Conservation (phyloP, 35 echinoderm and acorn worm species). For the Acanthaster planci region DNA sequence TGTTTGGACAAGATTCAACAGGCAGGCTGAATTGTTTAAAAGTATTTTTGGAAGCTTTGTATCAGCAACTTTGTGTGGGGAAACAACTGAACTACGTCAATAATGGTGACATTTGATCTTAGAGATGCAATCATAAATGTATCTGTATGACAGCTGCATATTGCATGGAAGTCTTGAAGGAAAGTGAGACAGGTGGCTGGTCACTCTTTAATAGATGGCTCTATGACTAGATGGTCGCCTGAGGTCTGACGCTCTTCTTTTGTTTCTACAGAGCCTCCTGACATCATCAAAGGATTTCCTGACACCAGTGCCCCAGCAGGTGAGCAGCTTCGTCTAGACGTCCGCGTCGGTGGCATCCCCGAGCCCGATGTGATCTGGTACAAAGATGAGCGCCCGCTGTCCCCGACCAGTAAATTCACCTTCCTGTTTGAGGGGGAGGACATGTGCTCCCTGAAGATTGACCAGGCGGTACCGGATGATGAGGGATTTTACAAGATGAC, state of each 20-base stretch:
- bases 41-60: no score
- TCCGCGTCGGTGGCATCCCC: constrained; percentile 83
- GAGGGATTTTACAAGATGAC: constrained; percentile 77
- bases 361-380: constrained; percentile 92
- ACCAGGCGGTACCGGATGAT: constrained; percentile 70
- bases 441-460: constrained; percentile 61
- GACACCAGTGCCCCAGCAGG: constrained; percentile 55
- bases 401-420: constrained; percentile 51
- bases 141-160: no score
- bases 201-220: not conserved
- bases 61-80: no score
- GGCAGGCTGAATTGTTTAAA: no score
- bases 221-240: not conserved
- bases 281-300: constrained; percentile 56
- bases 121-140: no score
- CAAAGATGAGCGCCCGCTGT: constrained; percentile 78
- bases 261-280: constrained; percentile 59
- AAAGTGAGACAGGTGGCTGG: no score
- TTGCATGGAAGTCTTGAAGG: no score
- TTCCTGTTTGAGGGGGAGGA: constrained; percentile 94
- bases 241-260: not conserved
- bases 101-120: no score
- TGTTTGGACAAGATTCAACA: no score
- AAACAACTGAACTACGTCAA: no score
- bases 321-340: constrained; percentile 63